phyloP scores from a whole-genome alignment of 1,140 invertebrate species.

The Anastrepha obliqua region DNA sequence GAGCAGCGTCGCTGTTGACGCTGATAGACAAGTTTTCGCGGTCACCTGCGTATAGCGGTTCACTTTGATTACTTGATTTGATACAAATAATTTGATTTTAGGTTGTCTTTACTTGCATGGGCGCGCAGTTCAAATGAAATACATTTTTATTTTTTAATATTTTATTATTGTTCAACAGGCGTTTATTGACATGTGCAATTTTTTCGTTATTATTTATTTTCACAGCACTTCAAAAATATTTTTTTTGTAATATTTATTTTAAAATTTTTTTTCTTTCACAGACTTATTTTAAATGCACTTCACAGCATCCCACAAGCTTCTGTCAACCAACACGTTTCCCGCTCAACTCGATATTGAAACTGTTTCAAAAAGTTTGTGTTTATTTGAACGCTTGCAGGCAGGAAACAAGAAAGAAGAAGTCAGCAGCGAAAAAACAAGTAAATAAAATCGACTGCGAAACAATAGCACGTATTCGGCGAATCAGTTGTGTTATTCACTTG shows the following conservation, averaged over 20 bases:
- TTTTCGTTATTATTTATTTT: too few species aligned
- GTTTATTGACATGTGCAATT: too few species aligned
- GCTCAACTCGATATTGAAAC: conserved; percentile 35
- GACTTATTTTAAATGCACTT: not conserved
- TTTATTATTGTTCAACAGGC: not conserved
- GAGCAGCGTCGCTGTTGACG: not conserved
- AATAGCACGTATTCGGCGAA: conserved; percentile 3
- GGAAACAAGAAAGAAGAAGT: conserved; percentile 11
- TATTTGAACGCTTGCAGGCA: not conserved
- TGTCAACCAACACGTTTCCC: conserved; percentile 38
- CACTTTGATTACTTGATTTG: not conserved
- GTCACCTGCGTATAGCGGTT: not conserved
- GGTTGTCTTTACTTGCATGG: not conserved
- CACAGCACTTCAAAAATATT: not conserved
- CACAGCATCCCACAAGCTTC: not conserved
- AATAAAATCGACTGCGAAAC: conserved; percentile 7
- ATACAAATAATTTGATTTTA: not conserved
- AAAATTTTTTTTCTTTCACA: not conserved
- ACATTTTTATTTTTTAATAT: not conserved
- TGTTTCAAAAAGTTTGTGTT: conserved; percentile 5
- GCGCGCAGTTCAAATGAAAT: not conserved
- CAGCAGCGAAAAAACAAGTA: not conserved
- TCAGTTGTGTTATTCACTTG: not conserved
- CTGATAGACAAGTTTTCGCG: not conserved
- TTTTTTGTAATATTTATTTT: conserved; percentile 7